Conservation (phyloP, 2,113 vertebrate genomes). For the Tylochromis polylepis region DNA sequence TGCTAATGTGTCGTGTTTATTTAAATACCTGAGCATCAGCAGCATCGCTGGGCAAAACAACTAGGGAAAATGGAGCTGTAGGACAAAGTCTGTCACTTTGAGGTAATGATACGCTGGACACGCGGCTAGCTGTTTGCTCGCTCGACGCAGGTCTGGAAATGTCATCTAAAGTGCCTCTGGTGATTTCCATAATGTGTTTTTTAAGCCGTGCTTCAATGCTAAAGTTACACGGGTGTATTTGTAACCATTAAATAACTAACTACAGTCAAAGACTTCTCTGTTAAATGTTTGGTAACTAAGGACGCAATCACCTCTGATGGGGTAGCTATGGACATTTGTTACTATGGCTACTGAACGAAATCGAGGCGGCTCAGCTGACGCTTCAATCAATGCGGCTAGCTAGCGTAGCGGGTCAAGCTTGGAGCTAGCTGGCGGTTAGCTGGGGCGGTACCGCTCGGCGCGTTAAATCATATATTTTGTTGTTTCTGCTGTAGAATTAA, state of each 20-base stretch:
- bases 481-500: background rate
- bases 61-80: slow-evolving; percentile 50
- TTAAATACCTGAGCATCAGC: slow-evolving; percentile 69
- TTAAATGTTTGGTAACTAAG: slow-evolving; percentile 34
- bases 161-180: slow-evolving; percentile 72
- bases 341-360: slow-evolving; percentile 28
- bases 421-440: slow-evolving; percentile 41
- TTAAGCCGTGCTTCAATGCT: background rate
- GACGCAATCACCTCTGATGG: slow-evolving; percentile 48
- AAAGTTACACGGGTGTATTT: background rate
- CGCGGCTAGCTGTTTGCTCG: slow-evolving; percentile 59
- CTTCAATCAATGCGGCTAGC: slow-evolving; percentile 12
- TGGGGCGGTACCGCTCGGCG: background rate
- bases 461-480: background rate
- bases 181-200: slow-evolving; percentile 74
- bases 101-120: slow-evolving; percentile 53
- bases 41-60: slow-evolving; percentile 72
- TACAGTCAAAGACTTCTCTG: background rate
- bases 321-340: slow-evolving; percentile 52
- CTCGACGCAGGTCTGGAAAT: slow-evolving; percentile 77
- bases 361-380: slow-evolving; percentile 35
- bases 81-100: slow-evolving; percentile 26
- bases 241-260: background rate
- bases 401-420: slow-evolving; percentile 13
- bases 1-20: background rate